These are phyloP conservation scores for Corythornis vintsioides DNA, from an alignment of 2,113 vertebrate genomes.

Conservation along the genomic window DNA sequence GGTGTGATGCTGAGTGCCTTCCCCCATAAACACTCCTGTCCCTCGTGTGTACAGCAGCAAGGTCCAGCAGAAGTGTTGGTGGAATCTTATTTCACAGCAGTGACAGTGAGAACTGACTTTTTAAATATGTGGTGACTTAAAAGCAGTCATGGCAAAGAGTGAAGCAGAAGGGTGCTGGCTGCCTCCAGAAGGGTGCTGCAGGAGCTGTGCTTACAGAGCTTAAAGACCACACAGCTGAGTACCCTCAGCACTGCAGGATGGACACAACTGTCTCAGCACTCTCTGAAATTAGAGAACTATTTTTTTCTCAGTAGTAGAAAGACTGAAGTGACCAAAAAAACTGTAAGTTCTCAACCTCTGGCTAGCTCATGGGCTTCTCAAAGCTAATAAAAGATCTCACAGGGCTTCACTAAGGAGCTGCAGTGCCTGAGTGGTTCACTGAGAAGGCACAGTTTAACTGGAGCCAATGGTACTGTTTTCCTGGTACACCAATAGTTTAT, in stretches of 20 bases:
- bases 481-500: not conserved
- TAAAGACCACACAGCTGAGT: not conserved
- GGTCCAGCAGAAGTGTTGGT: not conserved
- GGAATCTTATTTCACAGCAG: not conserved
- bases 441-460: not conserved
- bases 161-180: not conserved
- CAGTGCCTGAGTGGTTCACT: not conserved
- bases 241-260: rapidly evolving
- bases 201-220: not conserved
- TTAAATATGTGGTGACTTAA: not conserved
- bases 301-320: not conserved
- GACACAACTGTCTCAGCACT: not conserved
- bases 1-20: too few relatives aligned
- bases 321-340: not conserved
- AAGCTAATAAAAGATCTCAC: not conserved
- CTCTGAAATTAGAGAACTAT: not conserved
- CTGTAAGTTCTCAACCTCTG: not conserved
- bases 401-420: not conserved
- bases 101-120: not conserved
- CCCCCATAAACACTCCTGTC: rapidly evolving
- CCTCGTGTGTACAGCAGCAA: not conserved
- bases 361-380: not conserved
- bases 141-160: rapidly evolving
- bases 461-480: not conserved
- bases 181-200: not conserved